Percentiles rank a stretch among this genome's conserved stretches.
These are phyloP conservation scores for Diachasmimorpha longicaudata DNA, from an alignment of 1,140 invertebrate genomes.

Conservation along the genomic window DNA sequence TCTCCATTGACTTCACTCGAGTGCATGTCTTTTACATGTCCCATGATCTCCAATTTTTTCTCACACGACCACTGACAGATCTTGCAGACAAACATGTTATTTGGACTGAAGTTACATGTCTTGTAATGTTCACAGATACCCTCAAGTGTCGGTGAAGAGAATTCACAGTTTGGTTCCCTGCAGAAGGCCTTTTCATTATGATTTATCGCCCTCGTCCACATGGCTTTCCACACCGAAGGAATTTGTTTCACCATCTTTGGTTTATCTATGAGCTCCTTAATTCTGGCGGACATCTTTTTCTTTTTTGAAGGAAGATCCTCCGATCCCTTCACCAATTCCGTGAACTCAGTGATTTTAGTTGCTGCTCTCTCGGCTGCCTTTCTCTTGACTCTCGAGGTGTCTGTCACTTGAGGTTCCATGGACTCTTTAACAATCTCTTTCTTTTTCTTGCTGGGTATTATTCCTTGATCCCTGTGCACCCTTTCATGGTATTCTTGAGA, in stretches of 20 bases:
- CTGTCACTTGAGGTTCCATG: too few species aligned
- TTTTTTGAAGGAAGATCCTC: conserved; percentile 29
- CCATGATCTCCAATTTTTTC: conserved; percentile 36
- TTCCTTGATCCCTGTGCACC: conserved; percentile 37
- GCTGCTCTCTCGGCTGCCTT: conserved; percentile 64
- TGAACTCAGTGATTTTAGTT: conserved; percentile 50
- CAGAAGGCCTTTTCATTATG: conserved; percentile 37
- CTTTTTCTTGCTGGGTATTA: background rate
- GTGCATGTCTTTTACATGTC: conserved; percentile 46
- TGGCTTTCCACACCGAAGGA: conserved; percentile 37
- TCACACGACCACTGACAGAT: conserved; percentile 45
- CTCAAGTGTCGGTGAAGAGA: conserved; percentile 32
- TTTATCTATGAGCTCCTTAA: conserved; percentile 31
- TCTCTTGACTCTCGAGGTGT: conserved; percentile 43
- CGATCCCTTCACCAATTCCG: conserved; percentile 36
- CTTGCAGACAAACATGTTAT: conserved; percentile 42
- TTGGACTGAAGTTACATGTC: conserved; percentile 47
- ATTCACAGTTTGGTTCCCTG: conserved; percentile 46
- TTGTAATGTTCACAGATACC: conserved; percentile 47
- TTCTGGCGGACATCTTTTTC: background rate
- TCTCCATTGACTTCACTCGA: conserved; percentile 16
- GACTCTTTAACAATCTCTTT: conserved; percentile 19
- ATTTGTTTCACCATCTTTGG: conserved; percentile 32
- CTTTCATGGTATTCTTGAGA: conserved; percentile 66
- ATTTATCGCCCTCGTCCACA: conserved; percentile 45